Base-by-base conservation (phyloP, 1,140 invertebrate species). In the Caenorhabditis briggsae region DNA sequence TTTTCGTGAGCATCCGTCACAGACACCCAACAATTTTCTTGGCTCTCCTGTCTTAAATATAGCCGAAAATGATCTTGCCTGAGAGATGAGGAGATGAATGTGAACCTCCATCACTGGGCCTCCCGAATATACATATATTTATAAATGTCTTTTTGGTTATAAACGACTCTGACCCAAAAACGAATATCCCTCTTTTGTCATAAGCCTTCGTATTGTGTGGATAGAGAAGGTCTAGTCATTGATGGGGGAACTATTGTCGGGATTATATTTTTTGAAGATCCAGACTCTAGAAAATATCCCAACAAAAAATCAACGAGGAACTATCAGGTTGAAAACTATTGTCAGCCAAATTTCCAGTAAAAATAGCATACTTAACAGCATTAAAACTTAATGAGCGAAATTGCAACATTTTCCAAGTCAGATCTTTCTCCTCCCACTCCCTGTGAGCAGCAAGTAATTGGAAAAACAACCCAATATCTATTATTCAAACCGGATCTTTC, bases 91-190 rank as follows among this genome's bases (percentile, higher is more conserved):
- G 33, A 78, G 70, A 78, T 50, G n/a, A 74, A 74, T 74, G 65
- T 9, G 25, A 8, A 25, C 8, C 23, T n/a, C 61, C 16, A 33
- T 33, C 33, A 33, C 33, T 33, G 33, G 33, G 33, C 5, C 12
- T 11, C 70, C n/a, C 46, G 46, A 78, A 78, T 78, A 78, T 78
- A 78, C 70, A 78, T 78, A 78, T 78, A 78, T 78, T 78, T 78
- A 78, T 78, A 78, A 78, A 78, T 53, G 70, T 53, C 70, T 78
- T 78, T 46, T 78, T n/a, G 70, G 70, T 78, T 78, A 78, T 78
- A 78, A 78, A 78, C 50, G 70, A 78, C 70, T 50, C 46, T 11
- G 64, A 46, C 8, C 20, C 41, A 23, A 78, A 78, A 53, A 78
- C 70, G 70, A 78, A 78, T 50, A 23, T 48, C 46, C 53, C 14